Evolutionary conservation across 2,888 invertebrate species (phyloP).

Genomic region (Neelides folsomi): DNA sequence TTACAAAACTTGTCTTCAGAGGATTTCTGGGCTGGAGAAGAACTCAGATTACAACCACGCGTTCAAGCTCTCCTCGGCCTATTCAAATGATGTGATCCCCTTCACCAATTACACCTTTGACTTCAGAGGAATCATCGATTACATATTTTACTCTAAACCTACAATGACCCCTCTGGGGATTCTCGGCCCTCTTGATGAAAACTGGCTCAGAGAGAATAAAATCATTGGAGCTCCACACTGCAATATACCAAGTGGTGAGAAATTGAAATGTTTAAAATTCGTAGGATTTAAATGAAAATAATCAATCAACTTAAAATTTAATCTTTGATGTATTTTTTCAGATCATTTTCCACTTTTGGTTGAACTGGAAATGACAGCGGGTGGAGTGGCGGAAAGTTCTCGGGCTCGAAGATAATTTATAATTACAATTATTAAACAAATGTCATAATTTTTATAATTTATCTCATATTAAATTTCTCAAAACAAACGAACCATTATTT

Average conservation of each 20-base stretch:
- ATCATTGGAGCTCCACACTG: slow-evolving; percentile 96
- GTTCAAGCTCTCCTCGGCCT: slow-evolving; percentile 88
- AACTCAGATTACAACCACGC: slow-evolving; percentile 84
- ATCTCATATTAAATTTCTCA: no score
- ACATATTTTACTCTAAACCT: slow-evolving; percentile 94
- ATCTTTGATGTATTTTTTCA: slow-evolving; percentile 38
- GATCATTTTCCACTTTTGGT: slow-evolving; percentile 87
- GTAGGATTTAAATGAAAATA: not conserved
- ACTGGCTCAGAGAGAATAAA: slow-evolving; percentile 67
- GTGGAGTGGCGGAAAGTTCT: not conserved
- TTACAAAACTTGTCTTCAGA: slow-evolving; percentile 75
- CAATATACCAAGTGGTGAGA: slow-evolving; percentile 57
- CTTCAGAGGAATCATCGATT: slow-evolving; percentile 99
- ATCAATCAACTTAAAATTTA: no score
- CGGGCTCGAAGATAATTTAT: no score
- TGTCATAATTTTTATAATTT: no score
- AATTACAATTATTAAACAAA: no score
- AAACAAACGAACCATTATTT: no score
- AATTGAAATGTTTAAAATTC: not conserved
- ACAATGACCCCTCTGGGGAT: slow-evolving; percentile 90
- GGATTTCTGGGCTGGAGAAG: slow-evolving; percentile 62
- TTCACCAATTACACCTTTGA: slow-evolving; percentile 74
- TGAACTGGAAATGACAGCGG: slow-evolving; percentile 73
- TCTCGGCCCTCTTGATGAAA: slow-evolving; percentile 55
- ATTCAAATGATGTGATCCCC: slow-evolving; percentile 56